phyloP scores from a whole-genome alignment of 1,140 invertebrate species.

The Euborellia annulipes region DNA sequence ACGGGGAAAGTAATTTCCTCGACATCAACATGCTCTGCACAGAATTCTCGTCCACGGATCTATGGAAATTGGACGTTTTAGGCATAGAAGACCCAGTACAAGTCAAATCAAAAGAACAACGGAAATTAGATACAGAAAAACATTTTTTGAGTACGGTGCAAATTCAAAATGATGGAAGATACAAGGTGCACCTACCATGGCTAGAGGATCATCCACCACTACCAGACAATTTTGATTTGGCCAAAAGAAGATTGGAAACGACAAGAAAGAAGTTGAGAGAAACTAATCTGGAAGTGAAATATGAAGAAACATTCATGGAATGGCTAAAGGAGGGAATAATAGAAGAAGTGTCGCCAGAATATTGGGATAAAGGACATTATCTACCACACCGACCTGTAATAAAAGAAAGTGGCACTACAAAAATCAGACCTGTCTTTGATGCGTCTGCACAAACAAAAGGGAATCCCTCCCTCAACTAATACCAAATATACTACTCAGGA shows the following conservation, averaged over 20 bases:
- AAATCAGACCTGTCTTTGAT: conserved; percentile 15
- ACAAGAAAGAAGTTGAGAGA: conserved; percentile 15
- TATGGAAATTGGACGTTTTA: too few species aligned
- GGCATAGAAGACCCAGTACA: conserved; percentile 23
- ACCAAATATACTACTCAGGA: conserved; percentile 22
- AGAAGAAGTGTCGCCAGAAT: conserved; percentile 17
- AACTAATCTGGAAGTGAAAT: conserved; percentile 16
- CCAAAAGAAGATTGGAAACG: conserved; percentile 14
- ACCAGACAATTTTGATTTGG: conserved; percentile 14
- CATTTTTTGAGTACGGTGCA: conserved; percentile 20
- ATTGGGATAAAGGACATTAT: conserved; percentile 16
- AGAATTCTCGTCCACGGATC: too few species aligned
- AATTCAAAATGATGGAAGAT: conserved; percentile 16
- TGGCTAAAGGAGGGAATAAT: conserved; percentile 20
- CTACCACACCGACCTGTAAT: conserved; percentile 22
- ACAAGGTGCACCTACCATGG: conserved; percentile 21
- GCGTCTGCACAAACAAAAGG: conserved; percentile 15
- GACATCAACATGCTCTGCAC: too few species aligned
- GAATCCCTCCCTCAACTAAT: conserved; percentile 23
- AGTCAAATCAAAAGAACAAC: conserved; percentile 15
- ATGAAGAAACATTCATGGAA: conserved; percentile 19
- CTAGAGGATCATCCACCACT: conserved; percentile 16
- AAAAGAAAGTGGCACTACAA: conserved; percentile 20
- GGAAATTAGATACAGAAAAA: conserved; percentile 14
- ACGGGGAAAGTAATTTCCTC: too few species aligned